A percentile compares a stretch with the other conserved stretches of the same genome.
Evolutionary conservation across 2,888 invertebrate genomes (phyloP).

Genomic region (Phasia obesa): DNA sequence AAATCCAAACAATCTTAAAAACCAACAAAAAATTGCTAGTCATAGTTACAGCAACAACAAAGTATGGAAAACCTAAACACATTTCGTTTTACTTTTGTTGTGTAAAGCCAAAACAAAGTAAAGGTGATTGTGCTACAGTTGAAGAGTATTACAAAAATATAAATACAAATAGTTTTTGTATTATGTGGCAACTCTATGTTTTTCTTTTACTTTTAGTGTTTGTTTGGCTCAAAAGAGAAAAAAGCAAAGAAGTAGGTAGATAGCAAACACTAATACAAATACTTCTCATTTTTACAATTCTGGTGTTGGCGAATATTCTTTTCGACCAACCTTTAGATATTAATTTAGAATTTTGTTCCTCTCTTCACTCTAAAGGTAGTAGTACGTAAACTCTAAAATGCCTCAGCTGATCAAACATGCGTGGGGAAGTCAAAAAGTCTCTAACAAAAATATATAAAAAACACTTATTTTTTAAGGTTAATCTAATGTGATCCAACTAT

Average conservation of each 20-base stretch:
- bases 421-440: no score
- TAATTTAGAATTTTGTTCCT: conserved; percentile 11
- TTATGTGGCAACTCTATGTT: conserved; percentile 30
- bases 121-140: conserved; percentile 45
- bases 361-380: background rate
- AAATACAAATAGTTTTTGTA: background rate
- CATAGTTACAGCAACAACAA: conserved; percentile 3
- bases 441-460: no score
- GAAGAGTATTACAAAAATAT: conserved; percentile 33
- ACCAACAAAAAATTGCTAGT: conserved; percentile 38
- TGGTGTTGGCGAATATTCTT: conserved; percentile 42
- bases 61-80: conserved; percentile 18
- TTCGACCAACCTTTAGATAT: background rate
- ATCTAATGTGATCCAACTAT: no score
- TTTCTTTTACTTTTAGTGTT: conserved; percentile 14
- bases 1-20: conserved; percentile 49
- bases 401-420: no score
- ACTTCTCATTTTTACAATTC: conserved; percentile 39
- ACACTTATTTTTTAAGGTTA: no score
- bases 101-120: conserved; percentile 38
- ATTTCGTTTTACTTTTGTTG: conserved; percentile 22
- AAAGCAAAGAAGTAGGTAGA: conserved; percentile 38
- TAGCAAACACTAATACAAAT: conserved; percentile 22
- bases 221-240: conserved; percentile 23
- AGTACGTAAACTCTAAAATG: no score